These are phyloP conservation scores for Hirudinaria manillensis DNA, from an alignment of 2,888 invertebrate genomes.

Conservation along the genomic window DNA sequence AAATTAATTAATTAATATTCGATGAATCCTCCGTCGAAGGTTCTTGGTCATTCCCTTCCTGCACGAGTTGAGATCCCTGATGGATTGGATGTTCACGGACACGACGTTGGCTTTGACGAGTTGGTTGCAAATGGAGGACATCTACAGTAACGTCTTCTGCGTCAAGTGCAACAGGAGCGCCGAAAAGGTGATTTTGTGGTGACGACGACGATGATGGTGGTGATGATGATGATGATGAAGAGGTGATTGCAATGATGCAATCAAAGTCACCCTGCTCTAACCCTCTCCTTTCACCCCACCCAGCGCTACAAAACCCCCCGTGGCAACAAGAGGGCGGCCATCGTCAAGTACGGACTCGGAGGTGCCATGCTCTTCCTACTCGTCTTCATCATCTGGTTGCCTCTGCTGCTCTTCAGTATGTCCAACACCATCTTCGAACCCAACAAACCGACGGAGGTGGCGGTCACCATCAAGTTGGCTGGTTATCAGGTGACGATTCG, in stretches of 20 bases:
- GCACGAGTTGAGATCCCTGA: slow-evolving; percentile 88
- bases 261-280: too few species aligned
- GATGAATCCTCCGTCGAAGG: slow-evolving; percentile 54
- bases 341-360: slow-evolving; percentile 85
- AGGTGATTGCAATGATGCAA: not conserved
- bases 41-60: slow-evolving; percentile 94
- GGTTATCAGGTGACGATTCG: slow-evolving; percentile 65
- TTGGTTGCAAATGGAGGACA: slow-evolving; percentile 99
- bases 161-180: slow-evolving; percentile 60
- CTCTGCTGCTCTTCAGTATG: slow-evolving; percentile 82
- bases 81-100: slow-evolving; percentile 99
- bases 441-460: slow-evolving; percentile 78
- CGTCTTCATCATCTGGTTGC: slow-evolving; percentile 88
- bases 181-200: slow-evolving; percentile 32
- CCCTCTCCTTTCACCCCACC: too few species aligned
- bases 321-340: slow-evolving; percentile 72
- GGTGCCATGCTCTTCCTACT: slow-evolving; percentile 72
- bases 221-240: not conserved
- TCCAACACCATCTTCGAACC: slow-evolving; percentile 61
- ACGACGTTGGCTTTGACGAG: slow-evolving; percentile 95
- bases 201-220: not conserved
- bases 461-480: slow-evolving; percentile 75
- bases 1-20: not conserved
- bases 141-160: slow-evolving; percentile 88
- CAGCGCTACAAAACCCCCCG: slow-evolving; percentile 83